These are phyloP conservation scores for Drosophila watanabei DNA, from an alignment of 1,140 invertebrate species.

Conservation along the genomic window DNA sequence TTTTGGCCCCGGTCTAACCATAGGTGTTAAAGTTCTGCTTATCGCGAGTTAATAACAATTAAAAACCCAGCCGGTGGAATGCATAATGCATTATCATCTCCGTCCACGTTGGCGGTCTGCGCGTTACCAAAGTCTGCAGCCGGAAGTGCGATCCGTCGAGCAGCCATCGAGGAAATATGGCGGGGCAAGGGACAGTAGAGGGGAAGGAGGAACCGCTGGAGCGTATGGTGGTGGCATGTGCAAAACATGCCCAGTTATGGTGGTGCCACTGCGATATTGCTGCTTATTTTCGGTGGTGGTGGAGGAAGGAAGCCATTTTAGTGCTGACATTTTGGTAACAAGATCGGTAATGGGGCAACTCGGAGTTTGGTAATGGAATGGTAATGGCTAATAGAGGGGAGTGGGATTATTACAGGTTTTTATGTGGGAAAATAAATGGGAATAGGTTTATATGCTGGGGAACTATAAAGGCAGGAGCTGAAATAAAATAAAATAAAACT, in stretches of 20 bases:
- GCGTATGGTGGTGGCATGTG: slow-evolving; percentile 52
- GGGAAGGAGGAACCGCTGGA: slow-evolving; percentile 36
- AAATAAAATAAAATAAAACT: background rate
- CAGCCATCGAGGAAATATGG: slow-evolving; percentile 58
- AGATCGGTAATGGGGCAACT: slow-evolving; percentile 24
- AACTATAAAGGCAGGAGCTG: background rate
- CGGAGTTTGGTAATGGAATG: background rate
- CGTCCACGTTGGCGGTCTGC: slow-evolving; percentile 54
- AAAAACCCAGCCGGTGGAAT: slow-evolving; percentile 64
- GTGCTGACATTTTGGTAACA: slow-evolving; percentile 54
- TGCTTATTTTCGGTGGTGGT: slow-evolving; percentile 15
- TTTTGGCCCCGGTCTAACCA: slow-evolving; percentile 14
- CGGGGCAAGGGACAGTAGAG: background rate
- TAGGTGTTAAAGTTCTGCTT: slow-evolving; percentile 81
- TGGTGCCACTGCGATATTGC: slow-evolving; percentile 6
- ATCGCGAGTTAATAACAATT: slow-evolving; percentile 71
- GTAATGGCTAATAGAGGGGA: background rate
- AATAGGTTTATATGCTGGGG: background rate
- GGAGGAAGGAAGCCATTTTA: slow-evolving; percentile 51
- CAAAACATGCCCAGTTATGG: slow-evolving; percentile 38
- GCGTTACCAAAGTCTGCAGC: background rate
- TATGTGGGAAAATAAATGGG: background rate
- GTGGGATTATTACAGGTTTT: background rate
- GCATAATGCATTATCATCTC: slow-evolving; percentile 78
- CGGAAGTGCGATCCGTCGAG: slow-evolving; percentile 64